Base-by-base conservation (phyloP, 2,888 invertebrate genomes). In the Cryptus viduatorius region DNA sequence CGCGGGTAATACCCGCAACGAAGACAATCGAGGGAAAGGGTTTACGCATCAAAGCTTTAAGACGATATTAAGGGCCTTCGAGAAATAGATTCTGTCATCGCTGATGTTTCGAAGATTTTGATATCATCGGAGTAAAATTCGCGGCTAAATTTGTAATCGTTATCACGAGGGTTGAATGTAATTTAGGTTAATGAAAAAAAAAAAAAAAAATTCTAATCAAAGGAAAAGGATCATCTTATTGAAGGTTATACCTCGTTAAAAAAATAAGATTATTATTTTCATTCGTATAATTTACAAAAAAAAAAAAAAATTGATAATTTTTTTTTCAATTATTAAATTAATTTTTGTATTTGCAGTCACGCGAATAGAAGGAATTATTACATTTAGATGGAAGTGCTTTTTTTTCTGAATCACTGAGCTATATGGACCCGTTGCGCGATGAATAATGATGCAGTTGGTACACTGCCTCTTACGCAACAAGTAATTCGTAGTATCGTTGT, bases 401-500 rank as follows among this genome's bases (percentile, higher is more conserved):
- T 4, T 56, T 19, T 19, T 8, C 4, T 16, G 19, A 16, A 16
- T 19, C 56, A 19, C 56, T 50, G 50, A n/a, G 1, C 14, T 59
- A 59, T 4, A 37, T 14, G 14, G 37, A n/a, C 0, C 50, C n/a
- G 29, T 12, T 10, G 16, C 19, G 56, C 16, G 42, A 71, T 42
- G 71, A 56, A 31, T 53, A 53, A 69, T 19, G 24, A 53, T 53
- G 50, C 16, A 53, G 19, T 31, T 24, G 4, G 7, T 37, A 64
- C 14, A 1, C 46, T 46, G 48, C 12, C 12, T 24, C n/a, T 59
- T 72, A 14, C 31, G 31, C 44, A 24, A 42, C 48, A 29, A 68
- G 61, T 24, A 64, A 79, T 69, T 75, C 42, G 37, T n/a, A 68
- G 69, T 53, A 75, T 56, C 61, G 68, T 83, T 75, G 42, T 78